These are phyloP conservation scores for Neotoxoptera formosana DNA, from an alignment of 1,140 invertebrate species.

Conservation along the genomic window DNA sequence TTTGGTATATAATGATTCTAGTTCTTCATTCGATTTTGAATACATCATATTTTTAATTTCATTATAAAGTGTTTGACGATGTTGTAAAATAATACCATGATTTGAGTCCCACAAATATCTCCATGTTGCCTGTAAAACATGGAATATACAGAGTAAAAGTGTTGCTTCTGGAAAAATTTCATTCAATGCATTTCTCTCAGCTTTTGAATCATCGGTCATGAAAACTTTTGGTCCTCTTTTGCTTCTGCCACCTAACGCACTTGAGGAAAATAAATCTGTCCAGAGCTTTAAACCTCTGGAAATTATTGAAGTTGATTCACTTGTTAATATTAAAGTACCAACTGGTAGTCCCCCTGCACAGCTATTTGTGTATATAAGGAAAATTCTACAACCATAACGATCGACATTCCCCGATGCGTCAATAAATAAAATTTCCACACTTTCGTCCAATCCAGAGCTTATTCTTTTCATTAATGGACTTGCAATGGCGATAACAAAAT, in stretches of 20 bases:
- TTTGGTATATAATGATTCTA: background rate
- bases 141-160: background rate
- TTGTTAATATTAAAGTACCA: background rate
- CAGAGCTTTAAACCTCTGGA: background rate
- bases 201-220: background rate
- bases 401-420: background rate
- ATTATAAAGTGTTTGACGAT: background rate
- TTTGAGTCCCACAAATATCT: background rate
- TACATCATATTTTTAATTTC: conserved; percentile 2
- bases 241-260: background rate
- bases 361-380: conserved; percentile 9
- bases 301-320: background rate
- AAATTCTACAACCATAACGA: conserved; percentile 20
- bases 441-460: background rate
- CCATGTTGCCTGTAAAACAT: background rate
- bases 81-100: background rate
- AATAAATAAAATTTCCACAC: conserved; percentile 4
- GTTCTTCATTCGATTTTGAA: background rate
- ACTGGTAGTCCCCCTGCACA: background rate
- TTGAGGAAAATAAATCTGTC: background rate
- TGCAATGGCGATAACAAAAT: conserved; percentile 20
- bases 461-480: conserved; percentile 17
- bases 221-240: background rate
- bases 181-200: background rate
- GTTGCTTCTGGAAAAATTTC: background rate